phyloP scores from a whole-genome alignment of 1,140 invertebrate species.

The Stratiolaelaps scimitus region DNA sequence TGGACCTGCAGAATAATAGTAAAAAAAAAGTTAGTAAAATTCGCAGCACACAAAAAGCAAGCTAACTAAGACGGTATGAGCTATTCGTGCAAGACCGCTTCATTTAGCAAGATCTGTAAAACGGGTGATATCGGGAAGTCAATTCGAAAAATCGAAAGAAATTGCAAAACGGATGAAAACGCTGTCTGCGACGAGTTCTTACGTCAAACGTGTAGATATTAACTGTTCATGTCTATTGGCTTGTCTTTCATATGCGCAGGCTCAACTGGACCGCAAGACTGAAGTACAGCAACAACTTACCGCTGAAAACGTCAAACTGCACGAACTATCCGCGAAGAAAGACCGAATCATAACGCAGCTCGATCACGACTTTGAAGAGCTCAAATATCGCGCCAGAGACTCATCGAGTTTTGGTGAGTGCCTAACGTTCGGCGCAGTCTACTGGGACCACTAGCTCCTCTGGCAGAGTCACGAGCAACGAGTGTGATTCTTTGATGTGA shows the following conservation, averaged over 20 bases:
- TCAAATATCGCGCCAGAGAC: constrained; percentile 4
- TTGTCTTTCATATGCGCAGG: background rate
- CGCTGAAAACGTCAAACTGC: constrained; percentile 8
- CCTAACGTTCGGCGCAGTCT: no score
- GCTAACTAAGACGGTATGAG: no score
- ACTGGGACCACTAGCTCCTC: no score
- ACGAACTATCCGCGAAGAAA: constrained; percentile 13
- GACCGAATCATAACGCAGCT: constrained; percentile 18
- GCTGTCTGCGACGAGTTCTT: no score
- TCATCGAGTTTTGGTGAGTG: constrained; percentile 1
- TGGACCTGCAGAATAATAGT: no score
- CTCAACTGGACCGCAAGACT: constrained; percentile 21
- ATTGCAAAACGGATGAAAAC: background rate
- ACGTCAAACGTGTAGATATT: background rate
- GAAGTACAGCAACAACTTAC: constrained; percentile 18
- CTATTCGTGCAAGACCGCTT: background rate
- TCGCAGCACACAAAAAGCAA: no score
- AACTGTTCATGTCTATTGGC: background rate
- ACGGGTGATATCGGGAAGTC: background rate
- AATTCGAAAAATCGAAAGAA: background rate
- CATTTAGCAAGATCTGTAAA: background rate
- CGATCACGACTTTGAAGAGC: constrained; percentile 9
- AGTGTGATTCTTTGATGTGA: no score
- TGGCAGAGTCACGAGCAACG: no score
- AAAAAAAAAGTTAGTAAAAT: no score